A percentile compares a stretch with the other conserved stretches of the same genome.
Conservation (phyloP, 2,888 invertebrate species). For the Tethea ocularis region DNA sequence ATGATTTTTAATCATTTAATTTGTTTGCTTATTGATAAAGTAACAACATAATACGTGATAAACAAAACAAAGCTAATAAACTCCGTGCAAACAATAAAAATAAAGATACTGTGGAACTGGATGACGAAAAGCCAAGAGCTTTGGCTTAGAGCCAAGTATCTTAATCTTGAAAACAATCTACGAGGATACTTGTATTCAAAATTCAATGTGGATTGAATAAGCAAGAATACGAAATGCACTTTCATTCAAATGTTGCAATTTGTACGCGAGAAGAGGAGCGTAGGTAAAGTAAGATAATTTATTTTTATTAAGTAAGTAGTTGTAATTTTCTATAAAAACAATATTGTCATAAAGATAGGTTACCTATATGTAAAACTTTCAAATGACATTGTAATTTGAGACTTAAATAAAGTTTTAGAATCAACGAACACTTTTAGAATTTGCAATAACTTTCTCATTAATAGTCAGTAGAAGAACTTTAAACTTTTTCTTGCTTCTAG, state of each 20-base stretch:
- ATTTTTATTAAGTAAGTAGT: background rate
- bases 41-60: background rate
- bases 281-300: slow-evolving; percentile 5
- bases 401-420: too few relatives aligned
- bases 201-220: slow-evolving; percentile 44
- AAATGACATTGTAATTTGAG: too few relatives aligned
- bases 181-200: slow-evolving; percentile 7
- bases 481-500: background rate
- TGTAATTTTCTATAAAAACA: background rate
- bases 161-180: slow-evolving; percentile 10
- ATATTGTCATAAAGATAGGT: background rate
- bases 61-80: background rate
- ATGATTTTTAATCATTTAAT: slow-evolving; percentile 11
- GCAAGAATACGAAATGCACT: slow-evolving; percentile 45
- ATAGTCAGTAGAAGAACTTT: background rate
- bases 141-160: slow-evolving; percentile 16
- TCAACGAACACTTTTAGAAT: too few relatives aligned
- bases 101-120: background rate
- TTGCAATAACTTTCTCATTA: too few relatives aligned
- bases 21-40: too few relatives aligned
- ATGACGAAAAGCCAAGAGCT: background rate
- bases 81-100: background rate
- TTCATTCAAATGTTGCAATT: slow-evolving; percentile 39
- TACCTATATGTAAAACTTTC: too few relatives aligned
- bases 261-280: slow-evolving; percentile 13